A percentile compares a stretch with the other conserved stretches of the same genome.
phyloP scores from a whole-genome alignment of 2,113 vertebrate genomes.

The Cyprinodon brontotheroides region DNA sequence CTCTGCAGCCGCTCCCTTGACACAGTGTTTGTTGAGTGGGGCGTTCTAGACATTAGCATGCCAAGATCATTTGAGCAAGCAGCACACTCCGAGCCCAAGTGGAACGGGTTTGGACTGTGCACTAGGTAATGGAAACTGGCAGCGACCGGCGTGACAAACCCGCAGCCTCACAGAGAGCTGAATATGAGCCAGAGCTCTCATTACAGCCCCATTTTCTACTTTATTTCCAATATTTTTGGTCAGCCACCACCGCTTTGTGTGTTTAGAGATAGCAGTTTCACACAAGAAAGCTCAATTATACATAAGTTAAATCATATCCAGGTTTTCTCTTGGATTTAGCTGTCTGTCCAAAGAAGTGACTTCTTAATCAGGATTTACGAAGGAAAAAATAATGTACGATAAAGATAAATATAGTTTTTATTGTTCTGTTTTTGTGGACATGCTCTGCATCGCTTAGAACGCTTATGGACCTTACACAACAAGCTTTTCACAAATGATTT shows the following conservation, averaged over 20 bases:
- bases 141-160: conserved; percentile 45
- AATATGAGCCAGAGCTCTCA: conserved; percentile 37
- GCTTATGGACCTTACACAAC: too few relatives aligned
- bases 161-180: conserved; percentile 48
- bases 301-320: neutral
- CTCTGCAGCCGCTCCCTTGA: conserved; percentile 25
- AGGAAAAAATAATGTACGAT: neutral
- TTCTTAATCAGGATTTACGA: neutral
- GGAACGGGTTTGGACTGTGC: conserved; percentile 42
- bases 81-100: conserved; percentile 36
- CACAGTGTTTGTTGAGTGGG: conserved; percentile 40
- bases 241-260: conserved; percentile 2
- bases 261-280: conserved; percentile 20
- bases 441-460: neutral
- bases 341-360: neutral
- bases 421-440: neutral
- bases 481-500: too few relatives aligned
- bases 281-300: neutral
- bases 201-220: conserved; percentile 37
- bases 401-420: neutral
- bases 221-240: conserved; percentile 20
- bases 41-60: conserved; percentile 44
- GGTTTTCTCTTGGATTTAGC: neutral
- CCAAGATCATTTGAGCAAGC: conserved; percentile 57
- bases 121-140: conserved; percentile 70